Base-by-base conservation (phyloP, 2,888 invertebrate genomes). In the Merodon equestris region DNA sequence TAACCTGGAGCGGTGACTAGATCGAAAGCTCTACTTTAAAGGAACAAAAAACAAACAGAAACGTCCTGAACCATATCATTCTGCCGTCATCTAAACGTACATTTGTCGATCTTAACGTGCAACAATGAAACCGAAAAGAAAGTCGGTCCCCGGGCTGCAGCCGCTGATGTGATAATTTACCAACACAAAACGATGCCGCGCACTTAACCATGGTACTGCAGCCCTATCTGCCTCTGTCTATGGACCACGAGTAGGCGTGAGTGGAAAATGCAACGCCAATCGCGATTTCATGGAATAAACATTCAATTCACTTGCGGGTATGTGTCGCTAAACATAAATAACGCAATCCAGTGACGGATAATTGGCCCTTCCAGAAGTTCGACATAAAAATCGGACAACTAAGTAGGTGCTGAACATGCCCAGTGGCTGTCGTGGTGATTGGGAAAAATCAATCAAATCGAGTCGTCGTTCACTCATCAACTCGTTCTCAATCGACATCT, bases 121-220 rank as follows among this genome's bases (percentile, higher is more conserved):
- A 63, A 40, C 45, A 61, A 54, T 64, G 34, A 44, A 57, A 57
- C 14, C n/a, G 45, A 58, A 72, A 63, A 77, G 77, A 77, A 77
- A 77, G 67, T 67, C 40, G 15, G 36, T 45, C 60, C 45, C 7
- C 51, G 12, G 48, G 54, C 40, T 42, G 17, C 50, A 42, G 51
- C 53, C 72, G 45, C 42, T 54, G 58, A 77, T 53, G 77, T 73
- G 77, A 73, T 73, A 73, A 77, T 73, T 67, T 77, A 48, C 50
- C 57, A 17, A 51, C 61, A 67, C 76, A 57, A 61, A 47, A 45
- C 51, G 67, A 72, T 67, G 67, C 61, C 73, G 66, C 44, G 58
- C 36, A 53, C 54, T 72, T 73, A 73, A 47, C 51, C 44, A 13
- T 5, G 15, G 57, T n/a, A 17, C 63, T 47, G 57, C 51, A 51